phyloP scores from a whole-genome alignment of 2,888 invertebrate species.

The Apotomis capreana region DNA sequence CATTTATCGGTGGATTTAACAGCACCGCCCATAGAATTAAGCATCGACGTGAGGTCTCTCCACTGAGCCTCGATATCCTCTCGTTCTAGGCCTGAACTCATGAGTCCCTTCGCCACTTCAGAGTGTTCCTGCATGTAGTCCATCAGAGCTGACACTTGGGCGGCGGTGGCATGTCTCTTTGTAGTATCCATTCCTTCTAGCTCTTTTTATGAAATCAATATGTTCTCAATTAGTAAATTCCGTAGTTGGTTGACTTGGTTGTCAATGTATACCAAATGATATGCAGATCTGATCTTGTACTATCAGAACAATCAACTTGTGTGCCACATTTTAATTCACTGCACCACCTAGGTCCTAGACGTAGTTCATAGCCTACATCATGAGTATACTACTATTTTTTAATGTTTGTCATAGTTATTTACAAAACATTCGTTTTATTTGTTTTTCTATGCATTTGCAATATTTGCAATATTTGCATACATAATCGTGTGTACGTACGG shows the following conservation, averaged over 20 bases:
- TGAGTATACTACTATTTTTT: not conserved
- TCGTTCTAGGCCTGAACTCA: slow-evolving; percentile 49
- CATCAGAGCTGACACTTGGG: slow-evolving; percentile 53
- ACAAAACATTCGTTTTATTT: too few relatives aligned
- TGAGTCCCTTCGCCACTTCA: slow-evolving; percentile 49
- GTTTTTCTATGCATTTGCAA: too few relatives aligned
- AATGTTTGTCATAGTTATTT: too few relatives aligned
- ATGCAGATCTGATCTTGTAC: not conserved
- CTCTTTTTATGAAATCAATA: slow-evolving; percentile 4
- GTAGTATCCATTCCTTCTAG: slow-evolving; percentile 48
- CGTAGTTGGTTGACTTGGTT: not conserved
- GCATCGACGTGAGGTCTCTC: slow-evolving; percentile 50
- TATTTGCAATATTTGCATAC: too few relatives aligned
- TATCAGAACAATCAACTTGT: not conserved
- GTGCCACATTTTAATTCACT: not conserved
- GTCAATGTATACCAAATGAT: not conserved
- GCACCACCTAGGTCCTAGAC: not conserved
- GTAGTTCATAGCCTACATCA: not conserved
- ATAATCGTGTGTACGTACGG: too few relatives aligned
- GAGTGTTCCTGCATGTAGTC: slow-evolving; percentile 55
- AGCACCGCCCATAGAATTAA: slow-evolving; percentile 48
- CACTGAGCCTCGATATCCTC: slow-evolving; percentile 53
- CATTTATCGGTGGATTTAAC: slow-evolving; percentile 55
- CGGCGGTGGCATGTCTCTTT: slow-evolving; percentile 52
- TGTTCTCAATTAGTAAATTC: not conserved